phyloP scores from a whole-genome alignment of 2,113 vertebrate species.

The Fregetta grallaria region DNA sequence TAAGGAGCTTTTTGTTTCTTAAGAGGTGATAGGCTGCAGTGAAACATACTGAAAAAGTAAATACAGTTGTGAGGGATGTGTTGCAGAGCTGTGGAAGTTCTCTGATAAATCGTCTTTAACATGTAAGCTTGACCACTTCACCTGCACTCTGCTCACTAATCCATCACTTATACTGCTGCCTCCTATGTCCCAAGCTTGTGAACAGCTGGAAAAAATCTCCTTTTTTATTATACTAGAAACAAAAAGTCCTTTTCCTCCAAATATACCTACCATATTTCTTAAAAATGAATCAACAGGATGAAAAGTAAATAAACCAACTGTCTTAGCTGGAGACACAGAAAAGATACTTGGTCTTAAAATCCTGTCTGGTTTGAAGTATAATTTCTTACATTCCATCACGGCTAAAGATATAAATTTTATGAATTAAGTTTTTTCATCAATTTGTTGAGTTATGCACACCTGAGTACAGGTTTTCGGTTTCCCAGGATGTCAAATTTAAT shows the following conservation, averaged over 20 bases:
- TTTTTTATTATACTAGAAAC: not conserved
- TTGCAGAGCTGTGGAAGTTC: not conserved
- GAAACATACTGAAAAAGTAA: not conserved
- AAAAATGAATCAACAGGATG: not conserved
- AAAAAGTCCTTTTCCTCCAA: not conserved
- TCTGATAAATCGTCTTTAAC: not conserved
- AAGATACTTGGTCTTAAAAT: not conserved
- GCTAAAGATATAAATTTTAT: not conserved
- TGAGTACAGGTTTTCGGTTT: not conserved
- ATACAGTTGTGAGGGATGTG: not conserved
- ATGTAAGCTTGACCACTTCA: not conserved
- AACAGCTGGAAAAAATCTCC: not conserved
- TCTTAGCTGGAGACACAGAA: not conserved
- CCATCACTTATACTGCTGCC: not conserved
- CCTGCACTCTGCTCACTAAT: not conserved
- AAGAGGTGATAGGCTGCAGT: not conserved
- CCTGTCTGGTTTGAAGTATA: not conserved
- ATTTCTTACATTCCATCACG: not conserved
- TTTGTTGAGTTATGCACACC: not conserved
- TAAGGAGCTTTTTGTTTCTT: not conserved
- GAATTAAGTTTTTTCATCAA: not conserved
- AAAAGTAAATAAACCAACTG: not conserved
- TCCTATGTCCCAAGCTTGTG: not conserved
- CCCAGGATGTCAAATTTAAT: not conserved
- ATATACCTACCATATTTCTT: not conserved